Percentiles rank a stretch among this genome's conserved stretches.
Evolutionary conservation across 2,888 invertebrate genomes (phyloP).

Genomic region (Drosophila stalkeri): DNA sequence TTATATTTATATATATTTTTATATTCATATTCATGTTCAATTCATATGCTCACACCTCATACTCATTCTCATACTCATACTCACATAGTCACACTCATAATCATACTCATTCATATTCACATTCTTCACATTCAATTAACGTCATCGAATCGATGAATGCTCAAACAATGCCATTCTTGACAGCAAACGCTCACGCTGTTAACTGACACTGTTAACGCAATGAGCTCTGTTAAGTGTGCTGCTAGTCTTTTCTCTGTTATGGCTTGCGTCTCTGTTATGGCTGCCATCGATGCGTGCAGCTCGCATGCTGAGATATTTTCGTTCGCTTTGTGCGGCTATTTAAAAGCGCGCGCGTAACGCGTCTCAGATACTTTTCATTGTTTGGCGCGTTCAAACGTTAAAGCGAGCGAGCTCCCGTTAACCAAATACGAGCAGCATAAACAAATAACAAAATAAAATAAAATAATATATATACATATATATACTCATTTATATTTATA

Average conservation of each 20-base stretch:
- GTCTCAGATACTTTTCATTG: constrained; percentile 78
- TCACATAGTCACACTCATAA: not conserved
- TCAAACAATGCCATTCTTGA: not conserved
- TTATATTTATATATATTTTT: not conserved
- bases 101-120: too few relatives aligned
- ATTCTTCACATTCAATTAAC: not conserved
- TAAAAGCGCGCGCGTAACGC: constrained; percentile 70
- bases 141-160: not conserved
- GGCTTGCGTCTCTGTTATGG: constrained; percentile 7
- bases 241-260: not conserved
- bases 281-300: constrained; percentile 27
- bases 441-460: constrained; percentile 4
- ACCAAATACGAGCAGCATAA: constrained; percentile 20
- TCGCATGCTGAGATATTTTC: constrained; percentile 34
- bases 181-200: not conserved
- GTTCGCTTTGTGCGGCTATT: constrained; percentile 57
- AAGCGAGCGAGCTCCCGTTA: constrained; percentile 46
- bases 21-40: not conserved
- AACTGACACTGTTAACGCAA: constrained; percentile 1
- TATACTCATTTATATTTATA: not conserved
- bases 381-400: constrained; percentile 76
- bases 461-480: constrained; percentile 6
- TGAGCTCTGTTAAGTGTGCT: constrained; percentile 8
- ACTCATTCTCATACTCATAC: not conserved
- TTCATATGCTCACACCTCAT: not conserved